These are phyloP conservation scores for Babylonia areolata DNA, from an alignment of 1,140 invertebrate species.

Conservation along the genomic window DNA sequence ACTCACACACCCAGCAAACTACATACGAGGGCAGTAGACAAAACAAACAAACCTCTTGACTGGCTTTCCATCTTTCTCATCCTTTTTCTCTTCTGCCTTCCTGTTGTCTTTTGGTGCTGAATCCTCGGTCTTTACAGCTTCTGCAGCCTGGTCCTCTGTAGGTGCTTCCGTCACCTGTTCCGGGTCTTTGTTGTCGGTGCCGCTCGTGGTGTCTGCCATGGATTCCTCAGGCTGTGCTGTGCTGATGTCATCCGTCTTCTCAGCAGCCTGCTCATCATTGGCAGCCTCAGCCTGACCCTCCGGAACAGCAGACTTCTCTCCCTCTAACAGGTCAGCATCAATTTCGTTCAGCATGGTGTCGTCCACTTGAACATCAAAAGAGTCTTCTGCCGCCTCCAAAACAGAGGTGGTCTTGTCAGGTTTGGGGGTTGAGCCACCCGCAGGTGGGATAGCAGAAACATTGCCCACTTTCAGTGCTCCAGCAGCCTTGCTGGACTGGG, in stretches of 20 bases:
- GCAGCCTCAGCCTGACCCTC: conserved; percentile 21
- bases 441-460: conserved; percentile 5
- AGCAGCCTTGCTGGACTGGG: not conserved
- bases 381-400: conserved; percentile 55
- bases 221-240: conserved; percentile 42
- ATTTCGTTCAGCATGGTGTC: conserved; percentile 73
- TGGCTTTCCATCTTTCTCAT: conserved; percentile 59
- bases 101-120: conserved; percentile 50
- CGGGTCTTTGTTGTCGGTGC: not conserved
- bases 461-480: not conserved
- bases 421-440: conserved; percentile 31
- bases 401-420: conserved; percentile 35
- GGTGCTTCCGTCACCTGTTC: conserved; percentile 24
- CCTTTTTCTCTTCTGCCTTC: conserved; percentile 60
- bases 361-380: conserved; percentile 72
- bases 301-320: not conserved
- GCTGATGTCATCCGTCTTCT: conserved; percentile 19
- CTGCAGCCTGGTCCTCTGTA: conserved; percentile 32
- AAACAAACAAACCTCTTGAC: conserved; percentile 73
- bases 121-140: conserved; percentile 32
- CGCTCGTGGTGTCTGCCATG: not conserved
- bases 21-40: conserved; percentile 37
- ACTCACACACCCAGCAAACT: conserved; percentile 27
- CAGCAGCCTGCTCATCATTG: not conserved
- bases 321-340: conserved; percentile 65